Base-by-base conservation (phyloP, 2,888 invertebrate genomes). In the Tridacna gigas region DNA sequence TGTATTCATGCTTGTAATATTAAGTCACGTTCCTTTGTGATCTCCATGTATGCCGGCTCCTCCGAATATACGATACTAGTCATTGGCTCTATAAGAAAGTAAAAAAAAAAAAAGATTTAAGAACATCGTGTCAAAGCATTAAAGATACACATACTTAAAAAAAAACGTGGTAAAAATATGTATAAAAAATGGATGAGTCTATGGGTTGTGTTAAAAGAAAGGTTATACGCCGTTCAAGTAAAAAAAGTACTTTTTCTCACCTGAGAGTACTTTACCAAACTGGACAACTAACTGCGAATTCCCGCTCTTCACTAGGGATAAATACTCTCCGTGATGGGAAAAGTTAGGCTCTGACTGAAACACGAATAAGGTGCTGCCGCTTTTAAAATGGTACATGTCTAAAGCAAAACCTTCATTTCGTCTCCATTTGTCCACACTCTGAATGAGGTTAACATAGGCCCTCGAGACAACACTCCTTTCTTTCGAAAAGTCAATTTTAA, bases 361-460 rank as follows among this genome's bases (percentile, higher is more conserved):
- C 7, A 65, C 77, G 45, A 81, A 81, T 37, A 82, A 51, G 22
- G 77, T 82, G 25, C 76, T 69, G 47, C 77, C 77, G 28, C 60
- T 51, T 66, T 51, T 28, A 66, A 66, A 77, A 28, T 74, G 74
- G 11, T 48, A 45, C 37, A 65, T 66, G 61, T 82, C 67, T 26
- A 82, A 45, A 28, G 56, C 48, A 61, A 74, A 74, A 9, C 84
- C 85, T 47, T 73, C 74, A 63, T 87, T 81, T 18, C 61, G 63
- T 65, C 79, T 73, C 86, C 83, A 86, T 66, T 77, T 83, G 11
- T 74, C 76, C 0, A 67, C 77, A 12, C 37, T 28, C 22, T 79
- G 47, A 18, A 85, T 66, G 74, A 88, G 77, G 65, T 79, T 81
- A 51, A 71, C 79, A 61, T 71, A 83, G 15, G 80, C 74, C 81